A percentile compares a stretch with the other conserved stretches of the same genome.
Evolutionary conservation across 2,113 vertebrate species (phyloP).

Genomic region (Porphyrio hochstetteri): DNA sequence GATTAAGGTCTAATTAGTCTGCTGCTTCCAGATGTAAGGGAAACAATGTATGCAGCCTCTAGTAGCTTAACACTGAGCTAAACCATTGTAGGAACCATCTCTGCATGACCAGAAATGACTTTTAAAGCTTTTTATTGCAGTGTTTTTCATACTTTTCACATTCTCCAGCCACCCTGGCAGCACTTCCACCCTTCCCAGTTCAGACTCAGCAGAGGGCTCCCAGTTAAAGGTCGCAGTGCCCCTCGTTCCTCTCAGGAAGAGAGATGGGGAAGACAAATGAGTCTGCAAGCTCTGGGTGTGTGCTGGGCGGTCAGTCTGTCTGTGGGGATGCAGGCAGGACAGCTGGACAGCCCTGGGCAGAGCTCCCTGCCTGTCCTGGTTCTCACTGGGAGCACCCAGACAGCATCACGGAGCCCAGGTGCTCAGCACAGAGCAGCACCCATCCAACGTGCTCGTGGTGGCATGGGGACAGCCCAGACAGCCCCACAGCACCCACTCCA

Average conservation of each 20-base stretch:
- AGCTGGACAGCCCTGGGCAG: not conserved
- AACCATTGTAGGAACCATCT: not conserved
- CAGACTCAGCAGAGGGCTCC: not conserved
- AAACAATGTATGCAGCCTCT: not conserved
- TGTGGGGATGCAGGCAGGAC: not conserved
- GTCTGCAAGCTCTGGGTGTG: fast-evolving
- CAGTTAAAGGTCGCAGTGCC: not conserved
- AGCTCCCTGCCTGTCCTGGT: not conserved
- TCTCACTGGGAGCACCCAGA: too few relatives aligned
- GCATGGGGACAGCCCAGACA: not conserved
- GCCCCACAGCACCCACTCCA: not conserved
- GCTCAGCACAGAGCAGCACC: too few relatives aligned
- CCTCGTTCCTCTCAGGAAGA: not conserved
- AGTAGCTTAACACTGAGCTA: not conserved
- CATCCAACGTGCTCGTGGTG: not conserved
- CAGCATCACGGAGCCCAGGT: too few relatives aligned
- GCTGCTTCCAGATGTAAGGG: not conserved
- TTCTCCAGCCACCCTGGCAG: not conserved
- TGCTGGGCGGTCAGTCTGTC: not conserved
- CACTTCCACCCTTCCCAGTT: not conserved
- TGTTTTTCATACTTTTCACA: fast-evolving
- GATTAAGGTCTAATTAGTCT: not conserved
- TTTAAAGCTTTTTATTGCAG: not conserved
- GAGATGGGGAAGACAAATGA: not conserved
- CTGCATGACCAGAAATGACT: not conserved